Conservation (phyloP, 2,113 vertebrate species). For the Leuciscus idus region DNA sequence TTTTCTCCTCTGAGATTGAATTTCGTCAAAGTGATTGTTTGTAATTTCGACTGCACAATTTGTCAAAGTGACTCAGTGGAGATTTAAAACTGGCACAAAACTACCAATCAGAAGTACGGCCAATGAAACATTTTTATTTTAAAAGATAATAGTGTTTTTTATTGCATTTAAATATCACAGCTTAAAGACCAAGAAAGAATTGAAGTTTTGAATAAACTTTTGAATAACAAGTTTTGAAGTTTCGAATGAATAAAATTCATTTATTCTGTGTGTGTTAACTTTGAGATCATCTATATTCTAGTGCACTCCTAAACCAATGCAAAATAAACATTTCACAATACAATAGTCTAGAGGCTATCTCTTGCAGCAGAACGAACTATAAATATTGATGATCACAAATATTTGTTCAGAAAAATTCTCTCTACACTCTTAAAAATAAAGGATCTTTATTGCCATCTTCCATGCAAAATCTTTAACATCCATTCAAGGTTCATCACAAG, state of each 20-base stretch:
- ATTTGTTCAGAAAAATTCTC: not conserved
- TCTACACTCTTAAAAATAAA: not conserved
- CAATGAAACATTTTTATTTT: not conserved
- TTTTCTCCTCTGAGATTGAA: not conserved
- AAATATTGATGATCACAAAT: not conserved
- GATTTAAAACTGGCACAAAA: slow-evolving; percentile 9
- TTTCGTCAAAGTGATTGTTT: slow-evolving; percentile 5
- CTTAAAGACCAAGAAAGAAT: not conserved
- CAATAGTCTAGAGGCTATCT: not conserved
- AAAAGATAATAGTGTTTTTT: not conserved
- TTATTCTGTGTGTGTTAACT: not conserved
- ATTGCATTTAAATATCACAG: not conserved
- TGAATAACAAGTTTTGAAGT: too few species aligned
- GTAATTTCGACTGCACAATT: slow-evolving; percentile 2
- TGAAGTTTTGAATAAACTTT: not conserved
- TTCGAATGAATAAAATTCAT: too few species aligned
- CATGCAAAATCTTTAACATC: too few species aligned
- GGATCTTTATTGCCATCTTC: too few species aligned
- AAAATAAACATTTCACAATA: not conserved
- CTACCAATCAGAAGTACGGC: not conserved
- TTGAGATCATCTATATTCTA: not conserved
- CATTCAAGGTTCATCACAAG: too few species aligned
- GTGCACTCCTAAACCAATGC: not conserved
- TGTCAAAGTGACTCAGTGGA: slow-evolving; percentile 2
- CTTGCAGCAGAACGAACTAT: not conserved